Evolutionary conservation across 2,888 invertebrate species (phyloP), one percentile per base, ranked within the genome.

Genomic region (Platycheirus albimanus): DNA sequence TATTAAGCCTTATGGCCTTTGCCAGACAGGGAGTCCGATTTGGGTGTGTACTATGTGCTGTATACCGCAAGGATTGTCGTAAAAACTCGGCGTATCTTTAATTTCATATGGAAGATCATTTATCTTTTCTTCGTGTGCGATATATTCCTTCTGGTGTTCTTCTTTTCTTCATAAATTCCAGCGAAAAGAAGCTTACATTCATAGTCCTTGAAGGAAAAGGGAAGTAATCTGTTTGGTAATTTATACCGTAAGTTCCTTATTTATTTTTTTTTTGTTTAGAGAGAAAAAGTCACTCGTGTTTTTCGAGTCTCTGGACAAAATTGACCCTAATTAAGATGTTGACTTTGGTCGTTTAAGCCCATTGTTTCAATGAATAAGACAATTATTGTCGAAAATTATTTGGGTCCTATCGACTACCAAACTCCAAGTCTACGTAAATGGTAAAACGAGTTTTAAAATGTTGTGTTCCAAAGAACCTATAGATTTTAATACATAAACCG

Each of bases 91-190:
- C 70, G 70, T 61, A 52, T 70, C 76, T 76, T 66, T 38, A 61
- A 52, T 61, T 67, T 66, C 45, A 6, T 43, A 49, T 6, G 64
- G 11, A 56, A 69, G 70, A 71, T 81, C 77, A 77, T 81, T 81
- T 81, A 77, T 81, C 81, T 81, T 63, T 33, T 71, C 43, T 61
- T 69, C 15, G 13, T 41, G 52, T 71, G 54, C 45, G 47, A 64
- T 70, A 58, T 36, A 75, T 33, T 81, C 77, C 77, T 81, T 77
- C 52, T 66, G 81, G 67, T 77, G 54, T 58, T 71, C 24, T 36
- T 11, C 24, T 20, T 67, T 36, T 56, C 7, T 33, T 33, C 1
- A 8, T 8, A 33, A 33, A 8, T 7, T 8, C 7, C 3, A 33
- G 30, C 30, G 8, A 33, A 4, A 24, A 33, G 30, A 33, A 33